Evolutionary conservation across 2,888 invertebrate genomes (phyloP).

Genomic region (Maniola hyperantus): DNA sequence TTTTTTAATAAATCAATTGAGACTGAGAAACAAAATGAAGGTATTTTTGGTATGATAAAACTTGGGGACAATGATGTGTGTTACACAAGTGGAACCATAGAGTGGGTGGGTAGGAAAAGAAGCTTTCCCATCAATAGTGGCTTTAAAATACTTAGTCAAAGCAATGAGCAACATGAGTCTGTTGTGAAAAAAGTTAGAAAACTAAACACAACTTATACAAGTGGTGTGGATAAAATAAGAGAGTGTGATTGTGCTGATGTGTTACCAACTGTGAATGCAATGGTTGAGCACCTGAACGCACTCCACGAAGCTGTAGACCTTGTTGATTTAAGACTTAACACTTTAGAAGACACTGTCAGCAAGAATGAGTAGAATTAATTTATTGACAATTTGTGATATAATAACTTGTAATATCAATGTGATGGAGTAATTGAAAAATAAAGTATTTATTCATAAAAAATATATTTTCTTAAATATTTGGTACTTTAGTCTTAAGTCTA

Average conservation of each 20-base stretch:
- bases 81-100: constrained; percentile 75
- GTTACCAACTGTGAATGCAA: constrained; percentile 75
- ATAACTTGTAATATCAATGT: constrained; percentile 19
- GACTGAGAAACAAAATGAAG: constrained; percentile 46
- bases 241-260: constrained; percentile 74
- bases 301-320: constrained; percentile 80
- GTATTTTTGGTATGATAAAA: constrained; percentile 74
- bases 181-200: constrained; percentile 53
- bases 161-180: constrained; percentile 49
- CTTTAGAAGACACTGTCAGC: constrained; percentile 69
- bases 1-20: constrained; percentile 50
- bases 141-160: constrained; percentile 66
- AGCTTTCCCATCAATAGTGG: constrained; percentile 72
- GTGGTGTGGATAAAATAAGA: constrained; percentile 48
- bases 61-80: constrained; percentile 72
- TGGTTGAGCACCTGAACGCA: constrained; percentile 81
- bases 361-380: constrained; percentile 25
- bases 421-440: constrained; percentile 29
- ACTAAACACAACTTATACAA: constrained; percentile 50
- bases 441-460: constrained; percentile 36
- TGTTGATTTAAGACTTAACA: constrained; percentile 79
- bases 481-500: constrained; percentile 16
- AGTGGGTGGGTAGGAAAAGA: constrained; percentile 75
- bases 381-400: constrained; percentile 7
- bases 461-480: constrained; percentile 28